Evolutionary conservation across 2,797 vertebrate species (phyloP).

Genomic region (Pangasius larnaudii): DNA sequence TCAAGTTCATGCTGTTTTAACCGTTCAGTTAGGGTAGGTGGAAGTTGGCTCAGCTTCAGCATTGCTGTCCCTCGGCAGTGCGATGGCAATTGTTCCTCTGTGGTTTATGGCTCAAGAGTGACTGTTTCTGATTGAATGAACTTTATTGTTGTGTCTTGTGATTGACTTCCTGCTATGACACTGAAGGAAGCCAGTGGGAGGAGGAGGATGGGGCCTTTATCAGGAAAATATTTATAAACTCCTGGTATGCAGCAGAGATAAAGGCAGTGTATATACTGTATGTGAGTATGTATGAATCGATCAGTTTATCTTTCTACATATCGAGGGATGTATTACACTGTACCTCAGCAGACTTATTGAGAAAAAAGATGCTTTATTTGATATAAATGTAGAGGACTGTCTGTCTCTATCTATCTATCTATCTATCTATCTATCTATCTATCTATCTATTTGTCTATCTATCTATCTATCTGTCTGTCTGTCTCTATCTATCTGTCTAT

Average conservation of each 20-base stretch:
- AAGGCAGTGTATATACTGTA: background rate
- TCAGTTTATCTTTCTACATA: background rate
- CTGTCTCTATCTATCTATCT: background rate
- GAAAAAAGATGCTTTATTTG: background rate
- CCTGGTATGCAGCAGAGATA: background rate
- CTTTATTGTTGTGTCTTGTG: constrained; percentile 46
- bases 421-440: background rate
- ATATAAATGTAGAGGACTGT: background rate
- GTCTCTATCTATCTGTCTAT: too few relatives aligned
- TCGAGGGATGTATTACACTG: background rate
- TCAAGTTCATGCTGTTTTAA: background rate
- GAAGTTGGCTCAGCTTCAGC: constrained; percentile 19
- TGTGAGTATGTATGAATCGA: background rate
- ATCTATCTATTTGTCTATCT: background rate
- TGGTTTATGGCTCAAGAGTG: constrained; percentile 14
- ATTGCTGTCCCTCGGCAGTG: background rate
- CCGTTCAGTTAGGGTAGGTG: background rate
- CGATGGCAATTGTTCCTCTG: constrained; percentile 22
- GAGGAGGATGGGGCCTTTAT: constrained; percentile 20
- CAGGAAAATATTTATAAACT: background rate
- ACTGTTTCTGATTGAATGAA: constrained; percentile 40
- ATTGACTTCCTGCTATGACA: constrained; percentile 36
- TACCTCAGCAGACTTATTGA: background rate
- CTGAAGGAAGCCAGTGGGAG: constrained; percentile 41
- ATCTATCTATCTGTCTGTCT: background rate